Conservation (phyloP, 2,888 invertebrate genomes). For the Poecilobothrus nobilitatus region DNA sequence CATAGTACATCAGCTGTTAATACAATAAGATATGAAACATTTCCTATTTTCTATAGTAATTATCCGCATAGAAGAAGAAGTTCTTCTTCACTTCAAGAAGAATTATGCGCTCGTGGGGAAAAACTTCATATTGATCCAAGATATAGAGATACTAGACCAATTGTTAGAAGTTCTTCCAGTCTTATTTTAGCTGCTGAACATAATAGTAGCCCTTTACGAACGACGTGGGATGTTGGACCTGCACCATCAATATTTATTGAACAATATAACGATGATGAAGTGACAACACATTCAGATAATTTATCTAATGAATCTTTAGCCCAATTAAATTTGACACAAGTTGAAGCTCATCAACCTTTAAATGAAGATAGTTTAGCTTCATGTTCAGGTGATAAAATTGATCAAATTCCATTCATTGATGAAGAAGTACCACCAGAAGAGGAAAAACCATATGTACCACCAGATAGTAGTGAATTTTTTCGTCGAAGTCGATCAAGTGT, state of each 20-base stretch:
- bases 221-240: slow-evolving; percentile 26
- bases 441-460: slow-evolving; percentile 27
- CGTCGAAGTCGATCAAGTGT: slow-evolving; percentile 2
- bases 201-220: slow-evolving; percentile 27
- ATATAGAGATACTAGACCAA: slow-evolving; percentile 41
- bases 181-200: slow-evolving; percentile 31
- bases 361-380: slow-evolving; percentile 42
- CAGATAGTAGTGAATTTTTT: slow-evolving; percentile 19
- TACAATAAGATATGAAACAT: slow-evolving; percentile 9
- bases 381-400: slow-evolving; percentile 32
- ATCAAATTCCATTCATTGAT: slow-evolving; percentile 45
- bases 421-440: slow-evolving; percentile 42
- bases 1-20: slow-evolving; percentile 26
- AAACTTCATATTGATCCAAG: slow-evolving; percentile 42
- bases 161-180: slow-evolving; percentile 39
- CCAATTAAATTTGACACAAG: slow-evolving; percentile 26
- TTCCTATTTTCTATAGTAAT: neutral
- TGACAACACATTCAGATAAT: slow-evolving; percentile 23
- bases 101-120: slow-evolving; percentile 37
- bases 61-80: slow-evolving; percentile 33
- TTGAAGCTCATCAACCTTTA: slow-evolving; percentile 40
- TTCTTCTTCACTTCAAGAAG: slow-evolving; percentile 40
- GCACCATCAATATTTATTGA: slow-evolving; percentile 42
- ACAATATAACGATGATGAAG: slow-evolving; percentile 30
- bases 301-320: slow-evolving; percentile 36